Conservation (phyloP, 1,140 invertebrate species). For the Lucilia cuprina region DNA sequence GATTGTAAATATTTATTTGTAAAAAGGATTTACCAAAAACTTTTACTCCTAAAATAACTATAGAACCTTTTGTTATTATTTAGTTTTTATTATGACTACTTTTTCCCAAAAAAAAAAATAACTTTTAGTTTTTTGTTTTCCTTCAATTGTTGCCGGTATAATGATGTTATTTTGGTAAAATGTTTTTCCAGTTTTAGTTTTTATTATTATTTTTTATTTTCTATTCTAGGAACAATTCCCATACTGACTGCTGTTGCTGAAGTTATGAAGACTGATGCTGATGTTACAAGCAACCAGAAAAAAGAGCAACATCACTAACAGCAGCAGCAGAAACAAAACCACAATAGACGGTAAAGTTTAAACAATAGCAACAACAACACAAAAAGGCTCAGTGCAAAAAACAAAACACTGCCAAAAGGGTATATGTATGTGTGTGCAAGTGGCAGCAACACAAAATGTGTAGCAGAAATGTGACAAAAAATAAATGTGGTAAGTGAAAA, state of each 20-base stretch:
- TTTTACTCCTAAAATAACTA: neutral
- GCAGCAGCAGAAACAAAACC: neutral
- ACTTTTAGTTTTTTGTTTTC: neutral
- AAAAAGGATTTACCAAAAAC: neutral
- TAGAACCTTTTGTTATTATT: neutral
- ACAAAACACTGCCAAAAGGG: slow-evolving; percentile 15
- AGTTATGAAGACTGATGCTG: neutral
- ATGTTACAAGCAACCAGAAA: slow-evolving; percentile 2
- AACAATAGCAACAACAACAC: neutral
- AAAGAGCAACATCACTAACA: neutral
- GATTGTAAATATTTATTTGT: neutral
- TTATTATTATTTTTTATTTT: neutral
- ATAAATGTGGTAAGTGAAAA: neutral
- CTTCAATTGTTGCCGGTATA: slow-evolving; percentile 7
- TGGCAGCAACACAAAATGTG: neutral
- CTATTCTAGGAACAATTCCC: neutral
- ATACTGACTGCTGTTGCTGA: neutral
- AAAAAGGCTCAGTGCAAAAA: neutral
- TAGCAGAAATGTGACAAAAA: neutral
- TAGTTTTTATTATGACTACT: slow-evolving; percentile 12
- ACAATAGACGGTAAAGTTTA: slow-evolving; percentile 31
- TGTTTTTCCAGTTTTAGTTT: neutral
- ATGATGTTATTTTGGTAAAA: slow-evolving; percentile 27
- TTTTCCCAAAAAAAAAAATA: neutral
- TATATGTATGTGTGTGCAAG: neutral